Evolutionary conservation across 2,888 invertebrate species (phyloP).

Genomic region (Siphlonurus alternatus): DNA sequence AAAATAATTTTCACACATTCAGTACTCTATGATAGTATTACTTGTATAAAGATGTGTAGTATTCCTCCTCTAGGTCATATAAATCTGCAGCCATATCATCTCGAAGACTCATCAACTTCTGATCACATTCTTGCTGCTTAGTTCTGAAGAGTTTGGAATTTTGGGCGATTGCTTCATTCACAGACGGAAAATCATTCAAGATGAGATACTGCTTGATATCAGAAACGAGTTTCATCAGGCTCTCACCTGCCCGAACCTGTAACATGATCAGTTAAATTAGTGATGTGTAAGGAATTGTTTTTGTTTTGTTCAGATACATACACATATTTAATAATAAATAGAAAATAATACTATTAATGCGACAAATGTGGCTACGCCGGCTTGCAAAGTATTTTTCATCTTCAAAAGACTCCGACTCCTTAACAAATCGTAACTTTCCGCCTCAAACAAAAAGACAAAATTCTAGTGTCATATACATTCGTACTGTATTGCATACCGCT

Average conservation of each 20-base stretch:
- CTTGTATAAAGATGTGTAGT: constrained; percentile 73
- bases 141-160: constrained; percentile 79
- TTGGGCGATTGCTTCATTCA: constrained; percentile 91
- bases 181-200: constrained; percentile 94
- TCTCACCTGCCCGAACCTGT: constrained; percentile 85
- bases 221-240: constrained; percentile 89
- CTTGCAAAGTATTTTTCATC: background rate
- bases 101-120: constrained; percentile 74
- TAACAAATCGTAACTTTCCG: too few species aligned
- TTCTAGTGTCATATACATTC: too few species aligned
- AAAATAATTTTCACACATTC: too few species aligned
- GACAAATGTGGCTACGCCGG: background rate
- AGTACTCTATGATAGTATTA: too few species aligned
- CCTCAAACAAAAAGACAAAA: too few species aligned
- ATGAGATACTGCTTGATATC: constrained; percentile 97
- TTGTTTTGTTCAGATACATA: background rate
- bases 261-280: background rate
- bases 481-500: too few species aligned
- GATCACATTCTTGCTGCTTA: constrained; percentile 84
- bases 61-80: constrained; percentile 84
- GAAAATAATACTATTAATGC: constrained; percentile 1
- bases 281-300: background rate
- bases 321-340: background rate
- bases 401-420: too few species aligned
- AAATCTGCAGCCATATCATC: constrained; percentile 93